Base-by-base conservation (phyloP, 1,140 invertebrate genomes). In the Apis cerana region DNA sequence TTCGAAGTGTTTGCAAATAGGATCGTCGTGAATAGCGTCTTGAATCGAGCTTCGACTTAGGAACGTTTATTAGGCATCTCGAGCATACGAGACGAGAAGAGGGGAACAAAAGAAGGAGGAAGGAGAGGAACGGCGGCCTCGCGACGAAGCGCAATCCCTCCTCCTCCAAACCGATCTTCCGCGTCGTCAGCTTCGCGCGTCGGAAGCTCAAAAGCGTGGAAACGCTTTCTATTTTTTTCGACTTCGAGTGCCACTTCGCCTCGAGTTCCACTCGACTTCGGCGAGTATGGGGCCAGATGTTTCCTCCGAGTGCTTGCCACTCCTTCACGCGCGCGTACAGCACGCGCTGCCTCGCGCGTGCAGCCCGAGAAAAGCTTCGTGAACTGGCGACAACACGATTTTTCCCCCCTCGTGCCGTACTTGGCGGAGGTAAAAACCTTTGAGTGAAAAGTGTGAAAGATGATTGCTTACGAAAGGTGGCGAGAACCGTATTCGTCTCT, bases 201-300 rank as follows among this genome's bases (percentile, higher is more conserved):
- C 27, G 82, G 82, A 91, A 92, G 86, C 85, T 92, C 90, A 93
- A 91, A 92, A 92, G 91, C 85, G 88, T 86, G 91, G 90, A 92
- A 93, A 92, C 89, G 86, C 85, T 91, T 88, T 90, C 91, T 90
- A 91, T 89, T 89, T 85, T 27, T 70, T 75, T 84, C 88, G 82
- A 85, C 85, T 75, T 89, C 88, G 85, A 93, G 91, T 86, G 86
- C 83, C 72, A 87, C 90, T 88, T 75, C n/a, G 70, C 71, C 43
- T 86, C 83, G 84, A 92, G 89, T 86, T 82, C 84, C 85, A 91
- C 92, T 92, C 91, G 91, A 93, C 90, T 92, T 48, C 72, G 71
- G 59, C 62, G n/a, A 72, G 74, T 84, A 70, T 88, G 54, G 58
- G 62, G 90, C 90, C 92, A 92, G 92, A 92, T 92, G 92, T 91